Evolutionary conservation across 1,140 invertebrate species (phyloP).

Genomic region (Penaeus vannamei): DNA sequence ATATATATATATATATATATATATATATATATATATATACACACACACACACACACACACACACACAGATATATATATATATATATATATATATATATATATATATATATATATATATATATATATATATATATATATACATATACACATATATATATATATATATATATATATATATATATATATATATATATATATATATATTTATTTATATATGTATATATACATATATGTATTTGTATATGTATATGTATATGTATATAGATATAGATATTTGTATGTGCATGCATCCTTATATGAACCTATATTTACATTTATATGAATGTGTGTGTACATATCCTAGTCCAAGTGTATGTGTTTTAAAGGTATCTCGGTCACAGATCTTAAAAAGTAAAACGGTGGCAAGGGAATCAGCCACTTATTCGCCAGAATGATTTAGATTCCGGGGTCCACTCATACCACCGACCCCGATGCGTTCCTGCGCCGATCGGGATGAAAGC

Average conservation of each 20-base stretch:
- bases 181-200: background rate
- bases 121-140: slow-evolving; percentile 19
- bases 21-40: background rate
- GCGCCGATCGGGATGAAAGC: too few species aligned
- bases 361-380: too few species aligned
- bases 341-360: too few species aligned
- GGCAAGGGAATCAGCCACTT: too few species aligned
- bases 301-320: background rate
- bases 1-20: slow-evolving; percentile 2
- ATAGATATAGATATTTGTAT: background rate
- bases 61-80: slow-evolving; percentile 2
- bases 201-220: background rate
- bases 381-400: too few species aligned
- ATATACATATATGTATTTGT: background rate
- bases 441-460: too few species aligned
- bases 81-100: background rate
- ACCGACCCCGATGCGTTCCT: too few species aligned
- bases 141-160: background rate
- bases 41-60: background rate
- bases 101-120: background rate
- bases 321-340: too few species aligned
- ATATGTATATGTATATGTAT: background rate
- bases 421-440: too few species aligned
- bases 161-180: background rate
- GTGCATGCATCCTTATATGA: background rate